Conservation (phyloP, 2,113 vertebrate species). For the Leucopternis melanops region DNA sequence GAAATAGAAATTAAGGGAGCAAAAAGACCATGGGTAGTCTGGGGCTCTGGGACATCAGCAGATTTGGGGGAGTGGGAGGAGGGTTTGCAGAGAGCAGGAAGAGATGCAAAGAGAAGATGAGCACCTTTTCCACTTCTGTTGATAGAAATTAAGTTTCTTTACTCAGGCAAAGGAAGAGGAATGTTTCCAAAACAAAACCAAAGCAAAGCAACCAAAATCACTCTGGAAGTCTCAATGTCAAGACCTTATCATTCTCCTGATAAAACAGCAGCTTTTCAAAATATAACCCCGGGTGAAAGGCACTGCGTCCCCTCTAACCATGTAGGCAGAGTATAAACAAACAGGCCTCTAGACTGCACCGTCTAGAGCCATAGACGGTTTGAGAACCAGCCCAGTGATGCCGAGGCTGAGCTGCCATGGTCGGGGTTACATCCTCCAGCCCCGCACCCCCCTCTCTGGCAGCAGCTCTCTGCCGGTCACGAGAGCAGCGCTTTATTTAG, state of each 20-base stretch:
- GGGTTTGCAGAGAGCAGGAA: background rate
- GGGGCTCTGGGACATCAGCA: background rate
- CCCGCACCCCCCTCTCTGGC: background rate
- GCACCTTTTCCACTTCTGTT: background rate
- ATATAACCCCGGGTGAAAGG: background rate
- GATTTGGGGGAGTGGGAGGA: background rate
- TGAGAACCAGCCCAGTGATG: rapidly evolving
- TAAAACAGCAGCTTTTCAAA: background rate
- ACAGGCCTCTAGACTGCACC: background rate
- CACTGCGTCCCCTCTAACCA: background rate
- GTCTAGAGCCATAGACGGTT: rapidly evolving
- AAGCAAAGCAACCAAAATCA: background rate
- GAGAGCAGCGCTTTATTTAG: background rate
- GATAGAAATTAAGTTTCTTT: background rate
- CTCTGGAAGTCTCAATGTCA: background rate
- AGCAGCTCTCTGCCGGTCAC: background rate
- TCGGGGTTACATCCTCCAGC: background rate
- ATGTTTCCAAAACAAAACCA: background rate
- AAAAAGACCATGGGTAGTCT: background rate
- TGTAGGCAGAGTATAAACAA: background rate
- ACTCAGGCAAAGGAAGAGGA: background rate
- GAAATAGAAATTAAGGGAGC: background rate
- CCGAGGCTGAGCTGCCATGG: background rate
- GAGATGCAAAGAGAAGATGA: background rate
- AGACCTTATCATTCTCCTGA: background rate